These are phyloP conservation scores for Bradypodion pumilum DNA, from an alignment of 2,797 vertebrate species.

Conservation along the genomic window DNA sequence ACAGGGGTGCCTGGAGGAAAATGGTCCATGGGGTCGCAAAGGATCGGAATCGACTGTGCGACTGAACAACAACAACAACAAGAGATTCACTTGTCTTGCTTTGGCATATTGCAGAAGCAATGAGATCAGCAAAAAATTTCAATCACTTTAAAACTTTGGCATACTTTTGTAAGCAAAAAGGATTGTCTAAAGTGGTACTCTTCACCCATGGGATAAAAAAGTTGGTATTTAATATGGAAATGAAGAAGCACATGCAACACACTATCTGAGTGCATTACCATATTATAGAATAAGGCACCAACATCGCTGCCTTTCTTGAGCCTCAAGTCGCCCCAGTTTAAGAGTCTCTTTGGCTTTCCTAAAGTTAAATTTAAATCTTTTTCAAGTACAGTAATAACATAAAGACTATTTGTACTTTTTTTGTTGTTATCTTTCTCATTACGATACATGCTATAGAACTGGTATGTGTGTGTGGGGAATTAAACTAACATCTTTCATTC, in stretches of 20 bases:
- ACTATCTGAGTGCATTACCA: too few relatives aligned
- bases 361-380: slow-evolving; percentile 26
- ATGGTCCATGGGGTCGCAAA: too few relatives aligned
- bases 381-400: slow-evolving; percentile 50
- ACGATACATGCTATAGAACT: not conserved
- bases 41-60: too few relatives aligned
- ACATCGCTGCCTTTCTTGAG: too few relatives aligned
- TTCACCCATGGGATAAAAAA: not conserved
- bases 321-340: too few relatives aligned
- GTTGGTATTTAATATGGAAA: slow-evolving; percentile 37
- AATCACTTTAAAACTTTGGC: not conserved
- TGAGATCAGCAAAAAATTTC: not conserved
- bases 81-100: not conserved
- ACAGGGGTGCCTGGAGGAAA: too few relatives aligned
- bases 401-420: slow-evolving; percentile 19
- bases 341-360: slow-evolving; percentile 16
- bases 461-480: not conserved
- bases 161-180: not conserved
- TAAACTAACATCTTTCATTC: slow-evolving; percentile 7
- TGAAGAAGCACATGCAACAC: not conserved
- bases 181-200: not conserved
- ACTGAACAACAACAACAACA: too few relatives aligned
- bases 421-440: not conserved
- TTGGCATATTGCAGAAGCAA: not conserved
- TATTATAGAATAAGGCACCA: too few relatives aligned